phyloP scores from a whole-genome alignment of 1,140 invertebrate genomes.

The Pseudachorutes palmiensis region DNA sequence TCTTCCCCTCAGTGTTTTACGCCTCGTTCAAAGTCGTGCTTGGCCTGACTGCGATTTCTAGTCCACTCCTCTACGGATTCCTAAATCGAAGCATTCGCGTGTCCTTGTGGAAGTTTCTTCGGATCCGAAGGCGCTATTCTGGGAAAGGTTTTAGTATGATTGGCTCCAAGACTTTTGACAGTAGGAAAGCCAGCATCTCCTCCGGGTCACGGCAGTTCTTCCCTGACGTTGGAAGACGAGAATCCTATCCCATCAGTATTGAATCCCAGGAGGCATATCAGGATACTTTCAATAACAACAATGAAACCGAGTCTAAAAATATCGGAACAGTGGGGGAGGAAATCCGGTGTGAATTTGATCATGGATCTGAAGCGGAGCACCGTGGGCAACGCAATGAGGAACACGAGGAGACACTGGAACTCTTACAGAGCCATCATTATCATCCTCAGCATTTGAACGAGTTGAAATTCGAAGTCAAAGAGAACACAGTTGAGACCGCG shows the following conservation, averaged over 20 bases:
- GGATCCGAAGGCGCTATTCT: slow-evolving; percentile 8
- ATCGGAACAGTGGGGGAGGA: too few species aligned
- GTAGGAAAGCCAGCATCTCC: slow-evolving; percentile 27
- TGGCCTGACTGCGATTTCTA: slow-evolving; percentile 21
- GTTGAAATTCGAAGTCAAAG: too few species aligned
- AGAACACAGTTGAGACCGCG: too few species aligned
- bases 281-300: too few species aligned
- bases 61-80: slow-evolving; percentile 35
- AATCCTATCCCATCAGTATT: neutral
- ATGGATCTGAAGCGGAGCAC: too few species aligned
- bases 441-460: too few species aligned
- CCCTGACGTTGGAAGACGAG: neutral
- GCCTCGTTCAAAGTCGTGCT: slow-evolving; percentile 18
- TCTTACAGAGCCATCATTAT: too few species aligned
- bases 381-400: too few species aligned
- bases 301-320: too few species aligned
- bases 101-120: slow-evolving; percentile 27
- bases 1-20: slow-evolving; percentile 15
- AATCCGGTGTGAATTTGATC: too few species aligned
- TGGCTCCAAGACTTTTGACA: neutral
- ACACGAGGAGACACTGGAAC: too few species aligned
- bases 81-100: slow-evolving; percentile 32
- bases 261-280: neutral
- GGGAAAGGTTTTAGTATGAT: neutral
- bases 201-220: slow-evolving; percentile 18